phyloP scores from a whole-genome alignment of 2,797 vertebrate genomes.

The Acipenser oxyrinchus region DNA sequence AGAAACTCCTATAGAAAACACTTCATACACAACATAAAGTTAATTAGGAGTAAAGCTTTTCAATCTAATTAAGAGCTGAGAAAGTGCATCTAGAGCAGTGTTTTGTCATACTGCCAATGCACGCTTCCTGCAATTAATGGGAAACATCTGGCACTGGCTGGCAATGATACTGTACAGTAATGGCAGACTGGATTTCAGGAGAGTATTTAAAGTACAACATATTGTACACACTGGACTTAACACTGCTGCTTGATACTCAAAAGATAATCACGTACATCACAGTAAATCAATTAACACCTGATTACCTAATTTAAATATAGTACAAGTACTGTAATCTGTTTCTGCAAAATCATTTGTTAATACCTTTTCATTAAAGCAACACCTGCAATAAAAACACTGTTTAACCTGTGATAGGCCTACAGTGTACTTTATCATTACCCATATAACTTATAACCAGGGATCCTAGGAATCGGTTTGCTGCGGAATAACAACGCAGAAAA shows the following conservation, averaged over 20 bases:
- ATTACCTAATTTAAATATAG: not conserved
- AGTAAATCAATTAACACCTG: not conserved
- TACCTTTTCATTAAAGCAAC: too few species aligned
- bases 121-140: slow-evolving; percentile 35
- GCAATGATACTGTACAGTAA: slow-evolving; percentile 24
- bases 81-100: slow-evolving; percentile 16
- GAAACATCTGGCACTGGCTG: slow-evolving; percentile 54
- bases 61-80: slow-evolving; percentile 25
- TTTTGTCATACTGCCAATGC: slow-evolving; percentile 25
- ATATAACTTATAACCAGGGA: too few species aligned
- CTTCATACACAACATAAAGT: slow-evolving; percentile 14
- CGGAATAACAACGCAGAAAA: too few species aligned
- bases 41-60: slow-evolving; percentile 36
- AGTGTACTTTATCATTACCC: too few species aligned
- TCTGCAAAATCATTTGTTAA: too few species aligned
- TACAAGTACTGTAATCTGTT: not conserved
- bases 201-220: not conserved
- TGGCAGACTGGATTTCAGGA: slow-evolving; percentile 12
- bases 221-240: not conserved
- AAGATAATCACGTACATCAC: not conserved
- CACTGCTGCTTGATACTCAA: not conserved
- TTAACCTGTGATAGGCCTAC: too few species aligned
- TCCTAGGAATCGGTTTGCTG: too few species aligned
- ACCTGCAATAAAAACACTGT: too few species aligned
- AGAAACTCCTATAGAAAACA: not conserved